Conservation (phyloP, 2,888 invertebrate species). For the Macrosoma leucophasiata region DNA sequence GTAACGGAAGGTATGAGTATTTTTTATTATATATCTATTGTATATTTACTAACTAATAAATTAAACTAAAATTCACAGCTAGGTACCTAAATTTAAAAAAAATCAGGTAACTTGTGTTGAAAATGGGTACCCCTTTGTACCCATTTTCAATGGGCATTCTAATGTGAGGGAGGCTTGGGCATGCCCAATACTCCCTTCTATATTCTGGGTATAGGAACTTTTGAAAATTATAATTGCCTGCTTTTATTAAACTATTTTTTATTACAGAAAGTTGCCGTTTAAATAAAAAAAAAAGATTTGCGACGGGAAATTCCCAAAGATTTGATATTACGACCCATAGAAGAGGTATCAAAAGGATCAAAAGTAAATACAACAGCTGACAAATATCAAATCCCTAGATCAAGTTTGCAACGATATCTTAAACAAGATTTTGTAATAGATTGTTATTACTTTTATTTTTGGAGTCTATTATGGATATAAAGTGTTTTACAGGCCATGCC, state of each 20-base stretch:
- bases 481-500: too few species aligned
- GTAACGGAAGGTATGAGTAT: too few species aligned
- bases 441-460: too few species aligned
- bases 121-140: conserved; percentile 5
- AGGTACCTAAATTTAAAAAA: conserved; percentile 12
- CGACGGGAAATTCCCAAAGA: conserved; percentile 19
- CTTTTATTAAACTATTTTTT: conserved; percentile 5
- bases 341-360: conserved; percentile 21
- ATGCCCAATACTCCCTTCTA: conserved; percentile 17
- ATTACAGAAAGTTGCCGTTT: conserved; percentile 17
- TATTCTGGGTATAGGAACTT: too few species aligned
- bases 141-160: conserved; percentile 9
- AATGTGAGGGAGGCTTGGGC: conserved; percentile 11
- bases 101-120: conserved; percentile 11
- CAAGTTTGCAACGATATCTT: conserved; percentile 15
- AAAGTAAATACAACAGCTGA: too few species aligned
- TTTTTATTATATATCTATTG: too few species aligned
- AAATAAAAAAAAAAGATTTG: conserved; percentile 13
- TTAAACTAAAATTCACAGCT: conserved; percentile 11
- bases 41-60: conserved; percentile 11
- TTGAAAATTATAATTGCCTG: conserved; percentile 6
- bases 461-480: too few species aligned
- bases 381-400: too few species aligned
- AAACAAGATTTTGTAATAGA: too few species aligned
- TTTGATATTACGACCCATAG: conserved; percentile 21